phyloP scores from a whole-genome alignment of 2,888 invertebrate species.

The Apoda limacodes region DNA sequence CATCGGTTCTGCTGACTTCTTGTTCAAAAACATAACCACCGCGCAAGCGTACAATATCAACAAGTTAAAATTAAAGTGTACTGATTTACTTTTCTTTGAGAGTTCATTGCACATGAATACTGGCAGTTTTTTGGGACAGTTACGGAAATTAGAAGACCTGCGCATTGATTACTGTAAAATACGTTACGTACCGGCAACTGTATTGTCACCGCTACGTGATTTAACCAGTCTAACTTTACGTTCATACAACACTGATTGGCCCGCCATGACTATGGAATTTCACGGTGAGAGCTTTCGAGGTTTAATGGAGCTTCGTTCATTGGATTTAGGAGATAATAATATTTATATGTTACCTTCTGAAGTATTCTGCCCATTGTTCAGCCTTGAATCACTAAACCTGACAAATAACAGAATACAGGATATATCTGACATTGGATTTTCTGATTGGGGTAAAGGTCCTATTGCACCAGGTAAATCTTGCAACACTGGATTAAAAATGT shows the following conservation, averaged over 20 bases:
- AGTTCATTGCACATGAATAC: slow-evolving; percentile 75
- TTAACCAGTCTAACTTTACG: slow-evolving; percentile 76
- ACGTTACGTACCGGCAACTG: slow-evolving; percentile 77
- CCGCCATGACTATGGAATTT: slow-evolving; percentile 82
- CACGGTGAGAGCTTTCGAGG: slow-evolving; percentile 80
- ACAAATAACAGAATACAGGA: slow-evolving; percentile 85
- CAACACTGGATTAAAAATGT: slow-evolving; percentile 74
- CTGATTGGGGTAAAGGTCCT: slow-evolving; percentile 77
- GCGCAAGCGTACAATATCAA: slow-evolving; percentile 78
- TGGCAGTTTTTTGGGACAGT: slow-evolving; percentile 71
- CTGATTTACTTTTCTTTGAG: slow-evolving; percentile 79
- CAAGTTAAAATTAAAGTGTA: slow-evolving; percentile 77
- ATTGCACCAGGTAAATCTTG: slow-evolving; percentile 77
- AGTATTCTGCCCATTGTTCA: slow-evolving; percentile 78
- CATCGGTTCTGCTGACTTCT: slow-evolving; percentile 76
- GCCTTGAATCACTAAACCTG: slow-evolving; percentile 76
- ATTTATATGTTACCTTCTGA: slow-evolving; percentile 80
- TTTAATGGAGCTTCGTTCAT: slow-evolving; percentile 73
- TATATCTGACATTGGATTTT: slow-evolving; percentile 79
- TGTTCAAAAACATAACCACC: slow-evolving; percentile 78
- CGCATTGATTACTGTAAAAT: slow-evolving; percentile 83
- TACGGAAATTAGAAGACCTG: slow-evolving; percentile 79
- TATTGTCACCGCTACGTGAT: slow-evolving; percentile 75
- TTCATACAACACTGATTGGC: slow-evolving; percentile 84
- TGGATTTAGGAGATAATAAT: slow-evolving; percentile 82